These are phyloP conservation scores for Cosmia trapezina DNA, from an alignment of 2,888 invertebrate genomes.

Conservation along the genomic window DNA sequence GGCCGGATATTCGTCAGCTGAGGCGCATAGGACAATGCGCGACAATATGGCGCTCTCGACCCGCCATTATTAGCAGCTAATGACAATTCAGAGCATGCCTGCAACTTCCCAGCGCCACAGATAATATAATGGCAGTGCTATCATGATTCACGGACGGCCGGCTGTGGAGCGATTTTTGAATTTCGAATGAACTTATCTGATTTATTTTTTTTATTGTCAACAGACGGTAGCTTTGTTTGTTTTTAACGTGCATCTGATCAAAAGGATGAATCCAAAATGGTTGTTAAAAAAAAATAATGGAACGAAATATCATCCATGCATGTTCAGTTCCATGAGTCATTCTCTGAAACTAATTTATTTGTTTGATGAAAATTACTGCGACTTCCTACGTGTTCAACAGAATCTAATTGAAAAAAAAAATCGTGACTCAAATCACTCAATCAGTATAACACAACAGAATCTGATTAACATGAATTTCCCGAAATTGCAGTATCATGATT, in stretches of 20 bases:
- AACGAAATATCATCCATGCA: conserved; percentile 2
- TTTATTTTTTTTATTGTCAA: conserved; percentile 53
- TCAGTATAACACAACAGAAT: conserved; percentile 24
- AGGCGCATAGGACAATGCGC: conserved; percentile 73
- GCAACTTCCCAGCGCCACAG: conserved; percentile 80
- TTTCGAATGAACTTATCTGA: conserved; percentile 66
- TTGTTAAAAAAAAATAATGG: neutral
- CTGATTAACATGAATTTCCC: conserved; percentile 32
- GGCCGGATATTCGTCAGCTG: conserved; percentile 80
- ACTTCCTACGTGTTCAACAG: conserved; percentile 26
- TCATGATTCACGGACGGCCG: conserved; percentile 79
- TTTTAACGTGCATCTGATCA: neutral
- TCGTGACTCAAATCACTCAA: conserved; percentile 35
- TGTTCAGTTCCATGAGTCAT: conserved; percentile 12
- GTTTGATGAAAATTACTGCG: conserved; percentile 11
- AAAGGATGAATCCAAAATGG: neutral
- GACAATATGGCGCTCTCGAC: conserved; percentile 71
- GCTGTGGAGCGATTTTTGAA: conserved; percentile 66
- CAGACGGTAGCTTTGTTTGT: too few species aligned
- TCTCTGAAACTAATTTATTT: conserved; percentile 27
- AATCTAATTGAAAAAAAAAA: conserved; percentile 31
- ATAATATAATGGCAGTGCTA: too few species aligned
- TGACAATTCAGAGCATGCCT: conserved; percentile 82
- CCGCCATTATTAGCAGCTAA: conserved; percentile 70
- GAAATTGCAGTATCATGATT: conserved; percentile 32